Conservation (phyloP, 2,888 invertebrate genomes). For the Sphaeridia pumilis region DNA sequence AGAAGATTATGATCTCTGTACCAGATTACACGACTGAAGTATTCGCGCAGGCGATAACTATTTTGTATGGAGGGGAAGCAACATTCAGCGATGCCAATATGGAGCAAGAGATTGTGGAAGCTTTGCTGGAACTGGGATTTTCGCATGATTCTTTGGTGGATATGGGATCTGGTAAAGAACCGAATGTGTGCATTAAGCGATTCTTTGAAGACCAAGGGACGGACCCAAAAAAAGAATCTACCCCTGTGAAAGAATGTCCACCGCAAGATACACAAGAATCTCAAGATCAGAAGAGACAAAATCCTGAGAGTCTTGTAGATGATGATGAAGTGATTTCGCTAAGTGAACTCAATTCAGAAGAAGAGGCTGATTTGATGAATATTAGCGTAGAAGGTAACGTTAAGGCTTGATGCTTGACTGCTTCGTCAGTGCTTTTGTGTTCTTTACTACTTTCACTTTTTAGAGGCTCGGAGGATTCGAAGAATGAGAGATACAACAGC, state of each 20-base stretch:
- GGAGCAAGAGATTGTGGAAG: not conserved
- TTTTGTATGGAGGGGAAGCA: not conserved
- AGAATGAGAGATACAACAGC: too few relatives aligned
- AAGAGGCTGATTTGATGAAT: not conserved
- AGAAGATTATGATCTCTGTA: not conserved
- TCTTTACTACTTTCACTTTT: too few relatives aligned
- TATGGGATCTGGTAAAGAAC: too few relatives aligned
- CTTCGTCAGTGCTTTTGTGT: too few relatives aligned
- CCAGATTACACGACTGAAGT: not conserved
- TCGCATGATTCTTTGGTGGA: too few relatives aligned
- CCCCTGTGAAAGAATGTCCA: too few relatives aligned
- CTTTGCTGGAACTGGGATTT: not conserved
- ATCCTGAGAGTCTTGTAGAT: not conserved
- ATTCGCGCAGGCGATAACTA: not conserved
- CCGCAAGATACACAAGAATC: not conserved
- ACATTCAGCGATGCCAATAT: not conserved
- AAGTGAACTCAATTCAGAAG: not conserved
- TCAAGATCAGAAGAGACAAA: not conserved
- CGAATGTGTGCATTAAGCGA: not conserved
- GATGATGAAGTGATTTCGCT: not conserved
- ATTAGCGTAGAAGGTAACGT: not conserved
- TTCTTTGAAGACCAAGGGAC: not conserved
- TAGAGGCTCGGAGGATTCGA: too few relatives aligned
- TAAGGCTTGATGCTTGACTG: too few relatives aligned
- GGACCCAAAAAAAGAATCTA: too few relatives aligned